These are phyloP conservation scores for Neoarius graeffei DNA, from an alignment of 2,113 vertebrate genomes.

Conservation along the genomic window DNA sequence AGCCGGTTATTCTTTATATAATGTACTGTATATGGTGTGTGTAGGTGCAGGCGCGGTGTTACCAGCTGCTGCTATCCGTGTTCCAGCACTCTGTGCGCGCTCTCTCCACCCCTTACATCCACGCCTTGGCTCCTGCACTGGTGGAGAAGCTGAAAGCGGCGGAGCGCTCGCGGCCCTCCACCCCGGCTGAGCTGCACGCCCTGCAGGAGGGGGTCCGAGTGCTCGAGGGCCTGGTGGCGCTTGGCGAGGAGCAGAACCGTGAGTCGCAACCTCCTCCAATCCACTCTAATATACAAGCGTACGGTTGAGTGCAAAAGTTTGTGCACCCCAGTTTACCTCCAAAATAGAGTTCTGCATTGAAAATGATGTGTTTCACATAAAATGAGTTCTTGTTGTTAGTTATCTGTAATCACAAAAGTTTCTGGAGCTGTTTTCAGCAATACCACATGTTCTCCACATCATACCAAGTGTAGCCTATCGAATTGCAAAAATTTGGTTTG, in stretches of 20 bases:
- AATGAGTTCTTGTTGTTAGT: no score
- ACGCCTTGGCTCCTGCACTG: conserved; percentile 87
- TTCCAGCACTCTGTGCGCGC: conserved; percentile 93
- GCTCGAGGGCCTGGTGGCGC: conserved; percentile 89
- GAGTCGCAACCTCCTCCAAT: conserved; percentile 63
- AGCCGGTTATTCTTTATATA: no score
- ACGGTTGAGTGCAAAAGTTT: not conserved
- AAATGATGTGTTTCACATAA: not conserved
- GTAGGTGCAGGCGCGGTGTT: conserved; percentile 94
- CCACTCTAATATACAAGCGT: not conserved
- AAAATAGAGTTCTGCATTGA: not conserved
- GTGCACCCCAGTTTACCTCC: not conserved
- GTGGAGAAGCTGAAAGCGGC: conserved; percentile 94
- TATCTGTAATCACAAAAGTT: no score
- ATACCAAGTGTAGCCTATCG: no score
- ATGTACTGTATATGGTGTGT: not conserved
- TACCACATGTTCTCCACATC: no score
- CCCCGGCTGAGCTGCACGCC: conserved; percentile 84
- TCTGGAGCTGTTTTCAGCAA: no score
- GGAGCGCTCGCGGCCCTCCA: conserved; percentile 81
- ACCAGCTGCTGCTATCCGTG: conserved; percentile 93
- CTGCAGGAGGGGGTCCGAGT: conserved; percentile 95
- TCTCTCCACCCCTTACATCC: conserved; percentile 94
- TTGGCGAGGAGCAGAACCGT: conserved; percentile 96
- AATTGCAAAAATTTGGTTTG: no score